Base-by-base conservation (phyloP, 2,113 vertebrate genomes). In the Labrus mixtus region DNA sequence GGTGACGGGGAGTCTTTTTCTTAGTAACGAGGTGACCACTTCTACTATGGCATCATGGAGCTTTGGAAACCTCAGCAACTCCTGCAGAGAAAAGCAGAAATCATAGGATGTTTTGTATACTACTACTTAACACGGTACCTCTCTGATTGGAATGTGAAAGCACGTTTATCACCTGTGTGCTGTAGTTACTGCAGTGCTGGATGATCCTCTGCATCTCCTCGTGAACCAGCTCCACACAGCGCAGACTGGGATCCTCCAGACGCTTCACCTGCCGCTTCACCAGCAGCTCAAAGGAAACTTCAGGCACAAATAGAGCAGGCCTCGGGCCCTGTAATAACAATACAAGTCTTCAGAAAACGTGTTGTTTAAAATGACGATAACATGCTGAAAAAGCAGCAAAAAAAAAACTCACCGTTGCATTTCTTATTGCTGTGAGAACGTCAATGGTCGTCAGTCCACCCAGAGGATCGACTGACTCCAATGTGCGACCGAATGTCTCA, bases 201-300 rank as follows among this genome's bases (percentile, higher is more conserved):
- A 99, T 99, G 81, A 99, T 99, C 89, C 98, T 94, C 82, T 99
- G 98, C 98, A 99, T 99, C 92, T 99, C 98, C 83, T 99, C 98
- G 2, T 99, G 98, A 66, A 99, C 98, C 48, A 99, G 93, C 82
- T 99, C 98, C 83, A 99, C 98, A 33, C 98, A 99, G 56, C 98
- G 96, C 68, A 99, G 93, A 73, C 98, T 99, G 3, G 98, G 98
- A 54, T 99, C 98, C 87, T 99, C 98, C 79, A 99, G 91, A 65
- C 97, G 97, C 83, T 99, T 99, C 69, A 99, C 95, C 87, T 99
- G 98, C 83, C 98, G 93, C 90, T 99, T 99, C 63, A 99, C 98
- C 66, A 99, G 87, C 90, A 99, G 88, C 90, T 99, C 98, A 87
- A 99, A 99, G 0, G 98, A 99, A 90, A 99, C 94, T 86, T 99